These are phyloP conservation scores for Dinoponera quadriceps DNA, from an alignment of 1,140 invertebrate genomes.

Conservation along the genomic window DNA sequence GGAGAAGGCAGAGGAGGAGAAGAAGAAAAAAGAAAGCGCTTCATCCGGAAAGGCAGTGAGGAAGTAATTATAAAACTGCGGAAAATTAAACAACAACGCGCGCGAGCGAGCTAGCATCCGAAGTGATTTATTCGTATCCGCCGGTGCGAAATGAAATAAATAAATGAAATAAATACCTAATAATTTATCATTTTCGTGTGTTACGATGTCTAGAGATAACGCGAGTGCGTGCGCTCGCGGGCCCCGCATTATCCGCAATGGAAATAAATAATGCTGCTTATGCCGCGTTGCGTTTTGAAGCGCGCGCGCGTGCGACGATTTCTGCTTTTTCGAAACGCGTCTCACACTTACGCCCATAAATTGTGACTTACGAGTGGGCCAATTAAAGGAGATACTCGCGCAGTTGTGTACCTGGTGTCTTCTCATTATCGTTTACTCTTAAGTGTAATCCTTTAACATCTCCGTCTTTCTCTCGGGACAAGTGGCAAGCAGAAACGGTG, in stretches of 20 bases:
- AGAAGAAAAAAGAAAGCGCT: conserved; percentile 3
- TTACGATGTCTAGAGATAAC: conserved; percentile 38
- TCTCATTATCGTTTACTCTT: conserved; percentile 30
- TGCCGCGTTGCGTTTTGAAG: neutral
- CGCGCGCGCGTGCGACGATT: conserved; percentile 22
- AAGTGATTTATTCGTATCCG: conserved; percentile 48
- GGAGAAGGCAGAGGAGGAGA: neutral
- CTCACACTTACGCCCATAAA: conserved; percentile 29
- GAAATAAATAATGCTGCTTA: conserved; percentile 46
- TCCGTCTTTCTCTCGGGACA: neutral
- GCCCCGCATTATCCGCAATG: conserved; percentile 23
- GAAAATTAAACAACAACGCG: conserved; percentile 51
- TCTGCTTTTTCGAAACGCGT: conserved; percentile 33
- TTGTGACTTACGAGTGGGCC: conserved; percentile 38
- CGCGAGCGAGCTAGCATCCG: conserved; percentile 1
- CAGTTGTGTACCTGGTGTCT: conserved; percentile 30
- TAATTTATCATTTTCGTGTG: conserved; percentile 39
- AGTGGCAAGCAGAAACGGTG: conserved; percentile 32
- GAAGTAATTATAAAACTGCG: conserved; percentile 50
- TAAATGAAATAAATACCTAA: conserved; percentile 38
- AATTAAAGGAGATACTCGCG: conserved; percentile 48
- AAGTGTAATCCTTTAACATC: conserved; percentile 43
- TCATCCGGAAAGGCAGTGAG: conserved; percentile 41
- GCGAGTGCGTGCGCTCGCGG: neutral
- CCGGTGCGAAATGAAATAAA: conserved; percentile 54